Evolutionary conservation across 2,113 vertebrate species (phyloP), one percentile per base, ranked within the genome.

Genomic region (Prunella himalayana): DNA sequence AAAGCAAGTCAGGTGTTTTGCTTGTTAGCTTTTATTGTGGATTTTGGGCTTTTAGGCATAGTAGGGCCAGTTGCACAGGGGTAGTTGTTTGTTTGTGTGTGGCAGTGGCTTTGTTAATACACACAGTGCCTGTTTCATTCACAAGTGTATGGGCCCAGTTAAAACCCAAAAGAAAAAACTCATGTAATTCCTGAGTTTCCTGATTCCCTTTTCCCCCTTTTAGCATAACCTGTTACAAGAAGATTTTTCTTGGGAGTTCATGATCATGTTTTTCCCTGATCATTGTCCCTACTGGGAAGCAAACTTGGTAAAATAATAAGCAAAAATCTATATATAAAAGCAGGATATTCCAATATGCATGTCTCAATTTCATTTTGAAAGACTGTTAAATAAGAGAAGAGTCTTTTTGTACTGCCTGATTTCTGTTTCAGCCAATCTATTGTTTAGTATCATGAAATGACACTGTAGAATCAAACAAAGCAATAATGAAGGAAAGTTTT

Each of bases 191-290:
- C 27, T 42, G 44, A 39, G 9, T 59, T 82, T 72, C 50, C 39
- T 54, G 39, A n/a, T 41, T 85, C 20, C 33, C 11, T 69, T 70
- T 68, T 12, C 10, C 15, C 10, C 20, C 19, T 61, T 28, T 75
- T 41, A 49, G 15, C 10, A 9, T 66, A 82, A 66, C 22, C 12
- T 60, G 4, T 47, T 64, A 68, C 18, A 51, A 45, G 31, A 70
- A 87, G 25, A 18, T 59, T 81, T 94, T 82, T 65, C 50, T 80
- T 53, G 78, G 10, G 41, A 59, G 28, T 64, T 85, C 23, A 15
- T 0, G 0, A 12, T 70, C 5, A 2, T 64, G 39, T 42, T 69
- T 68, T 82, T 2, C 24, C 23, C 22, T 10, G 3, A 23, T 54
- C 7, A 1, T 27, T 73, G 41, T 51, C 18, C n/a, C 41, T 78